Conservation (phyloP, 2,888 invertebrate genomes). For the Tetrapedia diversipes region DNA sequence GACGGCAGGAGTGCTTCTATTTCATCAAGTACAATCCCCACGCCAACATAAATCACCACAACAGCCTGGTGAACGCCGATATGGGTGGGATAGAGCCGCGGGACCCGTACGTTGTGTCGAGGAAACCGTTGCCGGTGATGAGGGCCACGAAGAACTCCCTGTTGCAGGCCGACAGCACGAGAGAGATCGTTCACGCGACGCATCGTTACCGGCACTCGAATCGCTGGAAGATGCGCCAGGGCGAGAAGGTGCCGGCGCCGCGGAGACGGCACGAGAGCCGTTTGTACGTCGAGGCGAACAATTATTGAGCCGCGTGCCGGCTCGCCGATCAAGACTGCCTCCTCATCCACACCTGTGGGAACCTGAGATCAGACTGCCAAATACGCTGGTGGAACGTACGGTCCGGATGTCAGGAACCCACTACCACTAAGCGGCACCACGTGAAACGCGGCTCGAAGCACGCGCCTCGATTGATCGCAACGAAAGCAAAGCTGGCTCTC, state of each 20-base stretch:
- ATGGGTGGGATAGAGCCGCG: conserved; percentile 74
- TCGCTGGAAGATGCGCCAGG: conserved; percentile 76
- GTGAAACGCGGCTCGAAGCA: conserved; percentile 64
- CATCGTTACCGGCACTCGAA: conserved; percentile 80
- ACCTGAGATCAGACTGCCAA: conserved; percentile 70
- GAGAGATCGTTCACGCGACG: conserved; percentile 70
- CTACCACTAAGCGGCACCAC: conserved; percentile 59
- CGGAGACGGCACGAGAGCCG: conserved; percentile 78
- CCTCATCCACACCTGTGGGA: conserved; percentile 74
- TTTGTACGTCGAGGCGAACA: conserved; percentile 75
- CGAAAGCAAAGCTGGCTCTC: conserved; percentile 58
- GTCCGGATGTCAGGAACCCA: conserved; percentile 71
- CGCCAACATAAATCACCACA: conserved; percentile 87
- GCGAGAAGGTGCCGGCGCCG: conserved; percentile 65
- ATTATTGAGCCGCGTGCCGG: conserved; percentile 78
- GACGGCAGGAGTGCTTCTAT: conserved; percentile 85
- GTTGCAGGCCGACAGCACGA: conserved; percentile 67
- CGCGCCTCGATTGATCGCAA: conserved; percentile 64
- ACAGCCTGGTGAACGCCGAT: conserved; percentile 84
- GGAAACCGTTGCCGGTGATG: conserved; percentile 79
- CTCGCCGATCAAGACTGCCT: conserved; percentile 82
- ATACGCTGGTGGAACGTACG: conserved; percentile 67
- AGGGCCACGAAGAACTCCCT: conserved; percentile 73
- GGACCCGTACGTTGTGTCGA: conserved; percentile 75
- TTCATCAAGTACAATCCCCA: conserved; percentile 87